Base-by-base conservation (phyloP, 2,888 invertebrate genomes). In the Apodemia duryi region DNA sequence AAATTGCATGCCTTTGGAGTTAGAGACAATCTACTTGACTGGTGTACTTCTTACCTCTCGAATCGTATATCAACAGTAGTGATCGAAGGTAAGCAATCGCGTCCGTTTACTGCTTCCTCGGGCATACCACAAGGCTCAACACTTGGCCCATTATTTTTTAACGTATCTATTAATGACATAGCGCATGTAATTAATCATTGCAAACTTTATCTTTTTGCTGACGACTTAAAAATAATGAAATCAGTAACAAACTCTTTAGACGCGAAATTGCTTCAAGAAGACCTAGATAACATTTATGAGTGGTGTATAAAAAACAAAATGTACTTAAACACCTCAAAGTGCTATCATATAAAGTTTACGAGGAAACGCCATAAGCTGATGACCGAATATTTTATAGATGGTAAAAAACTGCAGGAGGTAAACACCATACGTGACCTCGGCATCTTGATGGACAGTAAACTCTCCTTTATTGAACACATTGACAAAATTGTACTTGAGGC, bases 101-200 rank as follows among this genome's bases (percentile, higher is more conserved):
- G 61, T 4, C 32, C 61, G 13, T 61, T 52, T 63, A 46, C 9
- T 61, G 41, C 57, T 29, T 10, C 21, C 6, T 67, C 63, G 9
- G 69, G 67, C 7, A 66, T 67, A 6, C 63, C 66, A 5, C 65
- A 66, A 32, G 68, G 67, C 1, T 65, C 64, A 3, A 60, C 65
- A 38, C 60, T 69, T 9, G 65, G 63, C 21, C 66, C 66, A 7
- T 9, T 57, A 4, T 51, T 65, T 6, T 67, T 67, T 13, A 66
- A 61, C 11, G 10, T 64, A 9, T 69, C 64, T 35, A 60, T 66
- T 7, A 64, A 66, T 41, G 66, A 66, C 28, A 66, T 68, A 21
- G 9, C 61, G 2, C 35, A 65, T 29, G 29, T n/a, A 10, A 13
- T 65, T 10, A 49, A 57, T 6, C 60, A 63, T 62, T 52, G 43